Evolutionary conservation across 1,140 invertebrate genomes (phyloP).

Genomic region (Heliothis virescens): DNA sequence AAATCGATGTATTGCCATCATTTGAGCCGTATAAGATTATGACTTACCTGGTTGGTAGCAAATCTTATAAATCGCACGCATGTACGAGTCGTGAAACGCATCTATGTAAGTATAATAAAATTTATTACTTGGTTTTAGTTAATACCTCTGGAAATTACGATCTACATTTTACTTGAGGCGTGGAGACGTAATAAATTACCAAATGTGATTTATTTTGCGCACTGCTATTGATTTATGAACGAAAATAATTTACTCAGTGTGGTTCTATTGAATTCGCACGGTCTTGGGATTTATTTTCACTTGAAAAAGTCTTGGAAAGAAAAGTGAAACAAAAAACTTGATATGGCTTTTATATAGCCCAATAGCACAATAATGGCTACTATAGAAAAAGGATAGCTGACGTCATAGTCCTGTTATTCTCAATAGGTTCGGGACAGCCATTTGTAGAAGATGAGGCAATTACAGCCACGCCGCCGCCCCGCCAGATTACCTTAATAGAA

Average conservation of each 20-base stretch:
- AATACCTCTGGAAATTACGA: slow-evolving; percentile 24
- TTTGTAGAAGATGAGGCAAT: slow-evolving; percentile 46
- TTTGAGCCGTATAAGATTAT: slow-evolving; percentile 34
- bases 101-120: slow-evolving; percentile 21
- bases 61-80: slow-evolving; percentile 42
- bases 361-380: slow-evolving; percentile 35
- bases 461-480: slow-evolving; percentile 23
- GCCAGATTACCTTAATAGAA: slow-evolving; percentile 46
- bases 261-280: neutral
- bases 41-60: slow-evolving; percentile 7
- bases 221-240: neutral
- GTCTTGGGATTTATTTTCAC: neutral
- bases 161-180: slow-evolving; percentile 5
- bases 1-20: slow-evolving; percentile 17
- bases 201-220: neutral
- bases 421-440: slow-evolving; percentile 36
- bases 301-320: neutral
- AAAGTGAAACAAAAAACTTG: too few species aligned
- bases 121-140: slow-evolving; percentile 25
- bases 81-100: slow-evolving; percentile 15
- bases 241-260: neutral
- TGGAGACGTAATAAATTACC: slow-evolving; percentile 9
- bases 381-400: slow-evolving; percentile 34
- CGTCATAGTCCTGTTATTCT: slow-evolving; percentile 24
- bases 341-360: neutral